A percentile compares a stretch with the other conserved stretches of the same genome.
Evolutionary conservation across 2,113 vertebrate genomes (phyloP).

Genomic region (Cheilinus undulatus): DNA sequence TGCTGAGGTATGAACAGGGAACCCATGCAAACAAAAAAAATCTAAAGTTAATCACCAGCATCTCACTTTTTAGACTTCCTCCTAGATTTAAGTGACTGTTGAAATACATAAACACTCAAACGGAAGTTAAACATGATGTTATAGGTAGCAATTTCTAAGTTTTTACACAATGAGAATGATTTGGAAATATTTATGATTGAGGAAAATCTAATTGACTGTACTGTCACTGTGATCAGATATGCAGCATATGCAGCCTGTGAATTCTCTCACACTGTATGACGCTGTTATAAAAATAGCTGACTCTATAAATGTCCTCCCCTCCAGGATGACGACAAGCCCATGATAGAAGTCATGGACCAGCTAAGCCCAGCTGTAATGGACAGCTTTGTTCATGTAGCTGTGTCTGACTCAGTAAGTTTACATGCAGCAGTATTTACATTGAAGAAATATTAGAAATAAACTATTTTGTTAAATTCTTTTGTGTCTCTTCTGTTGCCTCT

Average conservation of each 20-base stretch:
- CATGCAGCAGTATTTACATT: not conserved
- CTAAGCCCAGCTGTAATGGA: constrained; percentile 96
- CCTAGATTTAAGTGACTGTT: too few species aligned
- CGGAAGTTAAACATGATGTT: not conserved
- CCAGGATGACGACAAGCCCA: constrained; percentile 97
- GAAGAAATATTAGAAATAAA: not conserved
- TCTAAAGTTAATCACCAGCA: not conserved
- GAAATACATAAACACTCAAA: too few species aligned
- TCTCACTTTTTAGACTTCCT: too few species aligned
- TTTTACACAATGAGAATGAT: too few species aligned
- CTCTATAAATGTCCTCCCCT: constrained; percentile 54
- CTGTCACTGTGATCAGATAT: constrained; percentile 37
- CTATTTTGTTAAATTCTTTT: not conserved
- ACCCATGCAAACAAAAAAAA: not conserved
- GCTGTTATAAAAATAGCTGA: constrained; percentile 58
- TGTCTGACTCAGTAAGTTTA: constrained; percentile 92
- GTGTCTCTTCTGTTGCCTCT: not conserved
- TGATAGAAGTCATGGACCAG: constrained; percentile 99
- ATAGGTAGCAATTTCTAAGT: not conserved
- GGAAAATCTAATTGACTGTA: constrained; percentile 11
- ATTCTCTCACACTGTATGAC: constrained; percentile 41
- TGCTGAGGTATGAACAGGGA: constrained; percentile 88
- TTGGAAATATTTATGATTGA: not conserved
- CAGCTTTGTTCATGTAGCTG: constrained; percentile 96
- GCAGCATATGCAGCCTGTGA: constrained; percentile 14